Evolutionary conservation across 2,888 invertebrate species (phyloP).

Genomic region (Clistopyga incitator): DNA sequence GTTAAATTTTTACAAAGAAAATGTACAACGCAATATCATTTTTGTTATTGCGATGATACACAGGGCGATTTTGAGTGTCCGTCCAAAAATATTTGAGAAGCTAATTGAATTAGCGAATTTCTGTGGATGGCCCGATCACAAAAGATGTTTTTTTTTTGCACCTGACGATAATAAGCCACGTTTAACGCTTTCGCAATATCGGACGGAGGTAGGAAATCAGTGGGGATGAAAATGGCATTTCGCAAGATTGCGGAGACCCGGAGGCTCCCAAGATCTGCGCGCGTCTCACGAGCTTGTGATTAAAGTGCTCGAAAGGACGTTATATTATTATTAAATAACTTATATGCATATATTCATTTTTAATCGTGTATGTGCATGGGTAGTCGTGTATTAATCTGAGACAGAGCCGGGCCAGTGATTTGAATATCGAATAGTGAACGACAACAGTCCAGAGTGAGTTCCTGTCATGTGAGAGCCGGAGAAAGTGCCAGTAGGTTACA

Average conservation of each 20-base stretch:
- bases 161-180: background rate
- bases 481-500: constrained; percentile 59
- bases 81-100: background rate
- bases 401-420: constrained; percentile 10
- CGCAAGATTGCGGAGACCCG: constrained; percentile 11
- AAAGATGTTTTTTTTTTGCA: background rate
- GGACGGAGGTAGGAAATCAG: background rate
- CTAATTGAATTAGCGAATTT: background rate
- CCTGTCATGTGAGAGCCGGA: constrained; percentile 49
- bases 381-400: background rate
- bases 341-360: background rate
- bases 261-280: background rate
- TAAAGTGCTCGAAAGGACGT: background rate
- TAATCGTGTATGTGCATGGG: background rate
- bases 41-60: too few species aligned
- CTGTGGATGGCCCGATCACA: too few species aligned
- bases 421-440: constrained; percentile 48
- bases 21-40: too few species aligned
- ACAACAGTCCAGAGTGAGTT: constrained; percentile 8
- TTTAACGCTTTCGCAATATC: constrained; percentile 15
- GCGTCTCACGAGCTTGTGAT: background rate
- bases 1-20: too few species aligned
- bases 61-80: too few species aligned
- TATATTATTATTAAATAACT: constrained; percentile 35
- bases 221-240: constrained; percentile 32